Percentiles rank a stretch among this genome's conserved stretches.
These are phyloP conservation scores for Drosophila setosimentum DNA, from an alignment of 2,888 invertebrate species.

Conservation along the genomic window DNA sequence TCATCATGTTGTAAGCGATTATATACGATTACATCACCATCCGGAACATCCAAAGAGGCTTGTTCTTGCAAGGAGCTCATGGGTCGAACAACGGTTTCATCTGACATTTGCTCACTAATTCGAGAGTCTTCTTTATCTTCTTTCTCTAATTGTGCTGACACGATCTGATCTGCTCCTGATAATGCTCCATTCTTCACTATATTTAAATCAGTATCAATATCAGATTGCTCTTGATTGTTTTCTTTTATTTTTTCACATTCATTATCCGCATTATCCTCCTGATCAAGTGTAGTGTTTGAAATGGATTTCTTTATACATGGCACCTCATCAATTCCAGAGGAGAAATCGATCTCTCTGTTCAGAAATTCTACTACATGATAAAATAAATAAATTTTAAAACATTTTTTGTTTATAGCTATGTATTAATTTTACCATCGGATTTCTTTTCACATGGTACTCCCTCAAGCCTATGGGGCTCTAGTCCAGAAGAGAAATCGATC, in stretches of 20 bases:
- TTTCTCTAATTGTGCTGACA: slow-evolving; percentile 60
- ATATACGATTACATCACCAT: slow-evolving; percentile 73
- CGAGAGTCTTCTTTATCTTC: slow-evolving; percentile 6
- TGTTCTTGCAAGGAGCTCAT: slow-evolving; percentile 69
- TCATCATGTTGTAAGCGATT: slow-evolving; percentile 68
- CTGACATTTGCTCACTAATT: slow-evolving; percentile 53
- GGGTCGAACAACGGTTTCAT: slow-evolving; percentile 66
- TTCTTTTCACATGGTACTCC: slow-evolving; percentile 64
- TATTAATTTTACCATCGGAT: neutral
- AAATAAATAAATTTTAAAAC: neutral
- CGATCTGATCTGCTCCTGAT: slow-evolving; percentile 71
- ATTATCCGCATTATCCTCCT: neutral
- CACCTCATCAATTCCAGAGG: slow-evolving; percentile 41
- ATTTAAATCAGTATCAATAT: slow-evolving; percentile 19
- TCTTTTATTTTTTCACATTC: neutral
- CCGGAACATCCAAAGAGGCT: slow-evolving; percentile 65
- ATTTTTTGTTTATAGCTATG: neutral
- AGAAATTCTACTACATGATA: slow-evolving; percentile 29
- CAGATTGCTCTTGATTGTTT: neutral
- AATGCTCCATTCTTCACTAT: slow-evolving; percentile 63
- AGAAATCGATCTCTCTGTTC: slow-evolving; percentile 44
- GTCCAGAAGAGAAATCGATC: slow-evolving; percentile 34
- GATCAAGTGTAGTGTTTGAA: slow-evolving; percentile 27
- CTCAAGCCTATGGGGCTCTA: neutral
- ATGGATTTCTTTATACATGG: slow-evolving; percentile 59